Base-by-base conservation (phyloP, 2,888 invertebrate species). In the Heliconius erato region DNA sequence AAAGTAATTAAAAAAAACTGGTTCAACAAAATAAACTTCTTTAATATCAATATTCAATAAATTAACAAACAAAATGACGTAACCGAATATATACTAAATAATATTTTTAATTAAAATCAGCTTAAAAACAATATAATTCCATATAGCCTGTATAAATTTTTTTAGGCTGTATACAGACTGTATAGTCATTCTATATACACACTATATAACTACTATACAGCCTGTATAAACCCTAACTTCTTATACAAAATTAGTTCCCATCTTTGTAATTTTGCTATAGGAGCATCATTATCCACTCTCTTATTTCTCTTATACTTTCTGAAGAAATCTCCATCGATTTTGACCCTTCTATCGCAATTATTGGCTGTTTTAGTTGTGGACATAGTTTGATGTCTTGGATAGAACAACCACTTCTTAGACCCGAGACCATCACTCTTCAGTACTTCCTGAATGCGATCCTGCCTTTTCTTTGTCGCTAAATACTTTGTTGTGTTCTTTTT, bases 201-300 rank as follows among this genome's bases (percentile, higher is more conserved):
- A 40, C 74, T 81, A 74, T 83, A 82, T 82, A 71, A 32, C 19
- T 59, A 82, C 78, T 93, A 94, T 85, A 94, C 89, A 83, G 94
- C 94, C 85, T 94, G 94, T 88, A 96, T 89, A 88, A 96, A 95
- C 19, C 95, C 95, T 87, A 96, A 86, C 85, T 94, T 95, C 89
- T 95, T 94, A 90, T 96, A 96, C 79, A 96, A 90, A 83, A 94
- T 87, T 79, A 96, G 87, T 85, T 96, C 95, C 95, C 95, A 96
- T n/a, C 93, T 89, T 87, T 93, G 94, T 71, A 96, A 88, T 82
- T 95, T 95, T 1, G 91, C 92, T 16, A 94, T 94, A 0, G 95
- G 95, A 0, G 94, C 92, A 49, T 95, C 93, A 0, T 80, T 88
- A 81, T 92, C 94, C 7, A 95, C 89, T 79, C 91, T 93, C 89